Conservation (phyloP, 2,888 invertebrate genomes). For the Apoda limacodes region DNA sequence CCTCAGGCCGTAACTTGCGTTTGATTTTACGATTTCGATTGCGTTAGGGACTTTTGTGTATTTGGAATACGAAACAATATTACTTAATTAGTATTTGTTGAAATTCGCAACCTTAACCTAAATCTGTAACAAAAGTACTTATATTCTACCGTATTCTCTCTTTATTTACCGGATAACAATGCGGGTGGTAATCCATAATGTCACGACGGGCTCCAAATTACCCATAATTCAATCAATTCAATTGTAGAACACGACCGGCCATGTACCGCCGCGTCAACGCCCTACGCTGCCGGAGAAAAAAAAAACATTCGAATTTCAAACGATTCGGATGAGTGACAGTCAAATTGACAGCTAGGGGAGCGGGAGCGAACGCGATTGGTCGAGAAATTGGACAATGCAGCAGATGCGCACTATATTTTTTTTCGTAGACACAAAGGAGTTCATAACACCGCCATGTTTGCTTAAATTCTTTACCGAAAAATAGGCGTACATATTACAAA, state of each 20-base stretch:
- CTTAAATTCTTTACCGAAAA: constrained; percentile 36
- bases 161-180: constrained; percentile 45
- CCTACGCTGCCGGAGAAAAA: constrained; percentile 39
- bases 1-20: constrained; percentile 8
- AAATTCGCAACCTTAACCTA: neutral
- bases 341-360: constrained; percentile 65
- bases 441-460: constrained; percentile 58
- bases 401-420: constrained; percentile 52
- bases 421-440: constrained; percentile 28
- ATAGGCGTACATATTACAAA: constrained; percentile 19
- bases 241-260: constrained; percentile 58
- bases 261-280: constrained; percentile 59
- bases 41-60: no score
- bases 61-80: no score
- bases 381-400: constrained; percentile 60
- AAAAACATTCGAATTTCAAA: constrained; percentile 51
- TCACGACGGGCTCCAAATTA: constrained; percentile 43
- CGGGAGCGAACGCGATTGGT: constrained; percentile 53
- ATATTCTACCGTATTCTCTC: constrained; percentile 20
- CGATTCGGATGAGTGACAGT: constrained; percentile 43
- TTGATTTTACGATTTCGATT: constrained; percentile 14
- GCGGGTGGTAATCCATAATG: constrained; percentile 62
- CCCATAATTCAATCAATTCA: constrained; percentile 64
- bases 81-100: no score
- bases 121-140: constrained; percentile 1